Base-by-base conservation (phyloP, 2,888 invertebrate genomes). In the Athrips mouffetella region DNA sequence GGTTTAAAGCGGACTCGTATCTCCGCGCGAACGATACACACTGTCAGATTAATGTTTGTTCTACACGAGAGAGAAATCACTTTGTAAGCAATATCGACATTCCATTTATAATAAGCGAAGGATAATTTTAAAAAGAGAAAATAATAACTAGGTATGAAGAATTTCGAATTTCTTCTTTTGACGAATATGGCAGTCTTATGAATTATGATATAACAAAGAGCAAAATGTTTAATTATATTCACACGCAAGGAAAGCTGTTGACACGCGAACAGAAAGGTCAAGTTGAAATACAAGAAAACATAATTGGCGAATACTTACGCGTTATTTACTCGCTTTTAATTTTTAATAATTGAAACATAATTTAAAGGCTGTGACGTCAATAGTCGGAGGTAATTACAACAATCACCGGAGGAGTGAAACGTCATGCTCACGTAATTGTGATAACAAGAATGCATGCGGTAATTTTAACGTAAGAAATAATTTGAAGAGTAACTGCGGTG, bases 211-310 rank as follows among this genome's bases (percentile, higher is more conserved):
- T 45, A 51, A 51, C 51, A 45, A 47, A 6, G 39, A 13, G 37
- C 7, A 50, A 30, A 27, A 42, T 15, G 37, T 47, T 47, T 35
- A 44, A 45, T 50, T 37, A 45, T 33, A 13, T 47, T 44, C 40
- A 21, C 41, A 35, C 65, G 65, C 67, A 66, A 37, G 11, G n/a
- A n/a, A n/a, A 18, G 67, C 63, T 67, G 68, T 75, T 75, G 74
- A 78, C 77, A 76, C 66, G 68, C 56, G 65, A 69, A n/a, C n/a
- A 51, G 58, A 80, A 79, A 80, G 76, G 78, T 80, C 74, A 73
- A 69, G 63, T 66, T 63, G 69, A 70, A 67, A 65, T 62, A 65
- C 53, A 51, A 54, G 50, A 45, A 55, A 57, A 57, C 62, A 50
- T 73, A 73, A 73, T 72, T 75, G 70, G 58, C 58, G 57, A 61